Percentiles rank a stretch among this genome's conserved stretches.
These are phyloP conservation scores for Conopomorpha cramerella DNA, from an alignment of 1,140 invertebrate genomes.

Conservation along the genomic window DNA sequence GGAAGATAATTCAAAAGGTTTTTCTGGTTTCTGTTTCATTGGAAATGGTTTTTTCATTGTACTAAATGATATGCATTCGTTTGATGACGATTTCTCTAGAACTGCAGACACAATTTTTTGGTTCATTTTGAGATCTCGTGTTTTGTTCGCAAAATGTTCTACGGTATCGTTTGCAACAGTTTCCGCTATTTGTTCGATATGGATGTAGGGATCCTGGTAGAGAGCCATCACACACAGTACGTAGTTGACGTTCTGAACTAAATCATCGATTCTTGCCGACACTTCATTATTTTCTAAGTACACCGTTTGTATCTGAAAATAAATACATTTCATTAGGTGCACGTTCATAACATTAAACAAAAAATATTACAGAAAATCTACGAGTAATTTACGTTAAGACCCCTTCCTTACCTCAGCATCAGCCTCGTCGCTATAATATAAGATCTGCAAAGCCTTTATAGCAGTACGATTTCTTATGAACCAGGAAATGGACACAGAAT, in stretches of 20 bases:
- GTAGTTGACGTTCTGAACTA: slow-evolving; percentile 33
- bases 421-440: slow-evolving; percentile 36
- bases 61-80: slow-evolving; percentile 42
- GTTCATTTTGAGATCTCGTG: no score
- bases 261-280: slow-evolving; percentile 26
- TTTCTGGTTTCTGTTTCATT: slow-evolving; percentile 24
- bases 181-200: slow-evolving; percentile 17
- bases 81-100: slow-evolving; percentile 34
- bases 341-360: neutral
- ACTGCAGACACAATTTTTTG: slow-evolving; percentile 28
- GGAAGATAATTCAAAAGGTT: slow-evolving; percentile 30
- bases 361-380: neutral
- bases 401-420: slow-evolving; percentile 36
- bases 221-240: slow-evolving; percentile 37
- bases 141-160: no score
- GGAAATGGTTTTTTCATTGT: slow-evolving; percentile 26
- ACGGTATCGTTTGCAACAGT: slow-evolving; percentile 18
- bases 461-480: slow-evolving; percentile 47
- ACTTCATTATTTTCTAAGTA: slow-evolving; percentile 34
- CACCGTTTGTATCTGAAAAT: slow-evolving; percentile 36
- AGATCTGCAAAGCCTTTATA: slow-evolving; percentile 38
- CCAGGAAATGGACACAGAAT: slow-evolving; percentile 47
- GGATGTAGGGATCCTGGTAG: slow-evolving; percentile 24
- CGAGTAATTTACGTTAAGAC: no score
- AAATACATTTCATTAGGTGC: slow-evolving; percentile 4